These are phyloP conservation scores for Caloenas nicobarica DNA, from an alignment of 2,113 vertebrate genomes.

Conservation along the genomic window DNA sequence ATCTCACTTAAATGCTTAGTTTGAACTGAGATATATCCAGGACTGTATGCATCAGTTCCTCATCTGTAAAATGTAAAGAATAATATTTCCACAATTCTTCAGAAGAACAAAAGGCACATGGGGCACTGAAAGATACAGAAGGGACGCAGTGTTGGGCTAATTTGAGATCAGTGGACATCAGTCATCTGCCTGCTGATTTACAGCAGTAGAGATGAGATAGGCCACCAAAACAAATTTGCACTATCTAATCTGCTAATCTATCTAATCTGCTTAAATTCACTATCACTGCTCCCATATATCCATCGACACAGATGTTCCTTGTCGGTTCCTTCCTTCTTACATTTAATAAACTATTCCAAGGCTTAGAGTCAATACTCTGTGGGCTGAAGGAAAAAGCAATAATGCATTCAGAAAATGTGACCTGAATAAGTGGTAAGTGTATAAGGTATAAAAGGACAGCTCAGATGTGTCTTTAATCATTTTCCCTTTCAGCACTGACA, in stretches of 20 bases:
- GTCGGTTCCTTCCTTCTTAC: constrained; percentile 22
- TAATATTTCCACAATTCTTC: not conserved
- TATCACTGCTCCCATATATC: constrained; percentile 19
- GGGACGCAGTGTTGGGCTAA: fast-evolving
- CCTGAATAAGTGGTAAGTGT: not conserved
- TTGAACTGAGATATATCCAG: not conserved
- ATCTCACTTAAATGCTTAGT: not conserved
- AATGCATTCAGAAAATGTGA: not conserved
- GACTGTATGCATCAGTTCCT: not conserved
- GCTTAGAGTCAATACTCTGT: not conserved
- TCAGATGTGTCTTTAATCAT: not conserved
- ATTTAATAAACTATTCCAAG: constrained; percentile 42
- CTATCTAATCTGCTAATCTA: constrained; percentile 41
- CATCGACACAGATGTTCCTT: constrained; percentile 44
- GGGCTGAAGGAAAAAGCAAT: not conserved
- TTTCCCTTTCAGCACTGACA: not conserved
- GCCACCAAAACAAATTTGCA: not conserved
- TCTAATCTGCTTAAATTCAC: constrained; percentile 53
- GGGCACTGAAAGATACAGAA: not conserved
- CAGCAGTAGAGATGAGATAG: not conserved
- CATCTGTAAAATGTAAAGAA: not conserved
- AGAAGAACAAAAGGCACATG: not conserved
- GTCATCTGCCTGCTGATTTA: not conserved
- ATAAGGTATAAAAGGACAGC: not conserved
- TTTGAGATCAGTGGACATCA: not conserved